These are phyloP conservation scores for Crocodylus rhombifer DNA, from an alignment of 2,797 vertebrate genomes.

Conservation along the genomic window DNA sequence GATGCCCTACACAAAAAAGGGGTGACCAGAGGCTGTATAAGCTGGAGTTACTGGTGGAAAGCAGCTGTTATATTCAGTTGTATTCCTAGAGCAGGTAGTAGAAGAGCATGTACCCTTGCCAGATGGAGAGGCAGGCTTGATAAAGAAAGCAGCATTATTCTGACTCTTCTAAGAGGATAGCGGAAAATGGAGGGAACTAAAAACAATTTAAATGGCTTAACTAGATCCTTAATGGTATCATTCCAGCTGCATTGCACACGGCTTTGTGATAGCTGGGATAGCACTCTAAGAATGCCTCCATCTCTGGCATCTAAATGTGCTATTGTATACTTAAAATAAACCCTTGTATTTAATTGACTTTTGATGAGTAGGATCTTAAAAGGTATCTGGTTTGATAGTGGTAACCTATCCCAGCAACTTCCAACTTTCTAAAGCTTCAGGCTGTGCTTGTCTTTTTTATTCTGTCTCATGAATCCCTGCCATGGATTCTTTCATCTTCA, in stretches of 20 bases:
- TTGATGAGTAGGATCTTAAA: background rate
- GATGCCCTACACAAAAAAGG: background rate
- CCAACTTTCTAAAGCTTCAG: background rate
- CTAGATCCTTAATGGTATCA: accelerated
- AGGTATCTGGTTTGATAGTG: background rate
- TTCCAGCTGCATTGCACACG: accelerated
- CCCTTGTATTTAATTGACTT: background rate
- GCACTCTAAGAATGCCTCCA: accelerated
- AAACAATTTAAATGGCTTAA: background rate
- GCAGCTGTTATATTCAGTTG: accelerated
- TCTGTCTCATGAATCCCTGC: background rate
- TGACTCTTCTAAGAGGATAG: background rate
- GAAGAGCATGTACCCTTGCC: background rate
- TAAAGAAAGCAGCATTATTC: background rate
- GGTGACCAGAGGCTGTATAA: background rate
- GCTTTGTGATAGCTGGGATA: background rate
- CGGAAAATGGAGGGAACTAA: accelerated
- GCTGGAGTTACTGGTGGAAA: background rate
- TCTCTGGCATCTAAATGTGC: accelerated
- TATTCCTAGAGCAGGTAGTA: background rate
- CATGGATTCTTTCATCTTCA: background rate
- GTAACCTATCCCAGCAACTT: background rate
- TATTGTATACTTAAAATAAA: background rate
- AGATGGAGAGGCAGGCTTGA: background rate
- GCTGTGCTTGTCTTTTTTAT: background rate